Percentiles rank a stretch among this genome's conserved stretches.
Evolutionary conservation across 2,888 invertebrate species (phyloP).

Genomic region (Tetropium fuscum): DNA sequence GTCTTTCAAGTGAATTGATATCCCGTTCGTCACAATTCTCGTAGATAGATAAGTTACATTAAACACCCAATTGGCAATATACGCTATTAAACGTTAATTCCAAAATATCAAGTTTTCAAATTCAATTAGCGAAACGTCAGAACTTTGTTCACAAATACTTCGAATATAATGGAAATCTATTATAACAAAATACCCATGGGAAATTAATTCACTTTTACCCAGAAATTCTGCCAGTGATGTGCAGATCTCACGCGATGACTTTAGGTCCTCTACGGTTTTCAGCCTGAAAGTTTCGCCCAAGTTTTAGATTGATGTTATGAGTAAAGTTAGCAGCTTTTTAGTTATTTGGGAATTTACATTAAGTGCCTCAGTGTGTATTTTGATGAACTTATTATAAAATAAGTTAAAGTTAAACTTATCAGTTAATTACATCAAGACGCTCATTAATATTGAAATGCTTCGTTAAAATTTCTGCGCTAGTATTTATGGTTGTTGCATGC

Average conservation of each 20-base stretch:
- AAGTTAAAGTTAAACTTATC: conserved; percentile 45
- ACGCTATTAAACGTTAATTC: conserved; percentile 4
- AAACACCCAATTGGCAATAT: neutral
- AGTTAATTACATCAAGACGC: conserved; percentile 50
- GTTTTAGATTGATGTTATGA: conserved; percentile 57
- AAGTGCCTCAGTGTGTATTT: conserved; percentile 50
- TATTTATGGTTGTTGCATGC: no score
- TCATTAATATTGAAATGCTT: conserved; percentile 48
- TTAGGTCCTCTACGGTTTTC: conserved; percentile 26
- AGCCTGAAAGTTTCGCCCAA: conserved; percentile 36
- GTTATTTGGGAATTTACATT: conserved; percentile 58
- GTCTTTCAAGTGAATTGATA: no score
- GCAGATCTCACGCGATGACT: conserved; percentile 29
- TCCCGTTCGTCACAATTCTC: no score
- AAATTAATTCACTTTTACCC: conserved; percentile 35
- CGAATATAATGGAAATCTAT: conserved; percentile 36
- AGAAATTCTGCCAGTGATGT: conserved; percentile 33
- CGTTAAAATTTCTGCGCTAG: conserved; percentile 8
- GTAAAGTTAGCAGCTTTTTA: conserved; percentile 57
- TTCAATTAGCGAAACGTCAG: conserved; percentile 34
- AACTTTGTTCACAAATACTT: conserved; percentile 31
- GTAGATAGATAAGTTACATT: neutral
- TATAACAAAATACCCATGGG: conserved; percentile 30
- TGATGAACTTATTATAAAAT: conserved; percentile 50
- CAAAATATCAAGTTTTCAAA: conserved; percentile 24